Percentiles rank a stretch among this genome's conserved stretches.
phyloP scores from a whole-genome alignment of 2,797 vertebrate species.

The Alcedo quadribrachys region DNA sequence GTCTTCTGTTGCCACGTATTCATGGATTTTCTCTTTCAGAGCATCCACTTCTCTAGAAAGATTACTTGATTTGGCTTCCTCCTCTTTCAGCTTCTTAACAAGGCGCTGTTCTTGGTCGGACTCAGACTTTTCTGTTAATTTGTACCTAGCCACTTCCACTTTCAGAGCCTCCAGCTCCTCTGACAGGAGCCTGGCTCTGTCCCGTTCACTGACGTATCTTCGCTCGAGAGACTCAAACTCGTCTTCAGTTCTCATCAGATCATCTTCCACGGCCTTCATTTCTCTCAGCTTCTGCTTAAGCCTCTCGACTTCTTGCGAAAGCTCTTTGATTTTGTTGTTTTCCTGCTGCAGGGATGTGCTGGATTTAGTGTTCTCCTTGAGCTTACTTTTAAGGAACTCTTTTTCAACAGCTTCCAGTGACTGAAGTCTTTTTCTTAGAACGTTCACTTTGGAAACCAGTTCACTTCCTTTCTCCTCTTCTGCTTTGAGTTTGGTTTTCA shows the following conservation, averaged over 20 bases:
- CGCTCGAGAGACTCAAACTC: constrained; percentile 91
- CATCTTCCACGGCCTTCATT: constrained; percentile 91
- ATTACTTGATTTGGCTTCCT: constrained; percentile 92
- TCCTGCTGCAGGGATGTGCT: constrained; percentile 88
- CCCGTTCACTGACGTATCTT: constrained; percentile 85
- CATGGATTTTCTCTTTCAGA: constrained; percentile 95
- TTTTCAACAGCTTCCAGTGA: constrained; percentile 91
- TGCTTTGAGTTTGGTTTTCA: constrained; percentile 86
- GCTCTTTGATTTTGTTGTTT: constrained; percentile 95
- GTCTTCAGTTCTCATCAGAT: constrained; percentile 90
- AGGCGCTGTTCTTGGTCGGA: constrained; percentile 90
- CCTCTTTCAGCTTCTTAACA: constrained; percentile 92
- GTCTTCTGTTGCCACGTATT: constrained; percentile 92
- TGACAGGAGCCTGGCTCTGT: constrained; percentile 86
- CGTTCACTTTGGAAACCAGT: constrained; percentile 88
- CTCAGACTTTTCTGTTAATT: constrained; percentile 92
- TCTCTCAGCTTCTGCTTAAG: constrained; percentile 91
- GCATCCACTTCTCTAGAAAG: constrained; percentile 90
- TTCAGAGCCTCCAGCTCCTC: constrained; percentile 90
- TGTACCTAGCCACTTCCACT: constrained; percentile 90
- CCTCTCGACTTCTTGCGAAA: constrained; percentile 93
- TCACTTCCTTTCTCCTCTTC: constrained; percentile 92
- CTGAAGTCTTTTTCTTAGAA: constrained; percentile 92
- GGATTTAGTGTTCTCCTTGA: constrained; percentile 86
- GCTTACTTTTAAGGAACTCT: constrained; percentile 89